These are phyloP conservation scores for Netelia inedita DNA, from an alignment of 2,888 invertebrate genomes.

Conservation along the genomic window DNA sequence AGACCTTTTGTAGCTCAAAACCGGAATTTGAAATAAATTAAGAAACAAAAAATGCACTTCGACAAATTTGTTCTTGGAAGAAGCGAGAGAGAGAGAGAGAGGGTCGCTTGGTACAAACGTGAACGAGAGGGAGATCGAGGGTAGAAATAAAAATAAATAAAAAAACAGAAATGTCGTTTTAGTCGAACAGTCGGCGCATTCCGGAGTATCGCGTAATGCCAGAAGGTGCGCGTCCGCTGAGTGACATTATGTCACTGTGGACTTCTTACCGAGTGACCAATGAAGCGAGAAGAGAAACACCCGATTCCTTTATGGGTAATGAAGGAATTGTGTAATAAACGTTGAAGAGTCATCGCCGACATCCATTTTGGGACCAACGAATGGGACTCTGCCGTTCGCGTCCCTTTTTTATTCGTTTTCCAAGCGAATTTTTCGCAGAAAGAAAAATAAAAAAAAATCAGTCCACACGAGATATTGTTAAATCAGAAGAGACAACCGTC, in stretches of 20 bases:
- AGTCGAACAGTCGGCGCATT: constrained; percentile 29
- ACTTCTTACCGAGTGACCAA: constrained; percentile 44
- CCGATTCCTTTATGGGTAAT: constrained; percentile 40
- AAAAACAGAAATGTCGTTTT: constrained; percentile 10
- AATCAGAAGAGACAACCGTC: no score
- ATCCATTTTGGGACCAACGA: no score
- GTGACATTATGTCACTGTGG: constrained; percentile 46
- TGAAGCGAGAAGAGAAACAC: constrained; percentile 41
- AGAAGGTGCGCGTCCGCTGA: constrained; percentile 31
- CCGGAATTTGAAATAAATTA: neutral
- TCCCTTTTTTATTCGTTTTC: no score
- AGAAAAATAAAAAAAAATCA: no score
- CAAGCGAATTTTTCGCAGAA: no score
- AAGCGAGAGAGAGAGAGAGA: neutral
- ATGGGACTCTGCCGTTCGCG: no score
- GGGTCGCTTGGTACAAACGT: neutral
- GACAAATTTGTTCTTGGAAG: constrained; percentile 3
- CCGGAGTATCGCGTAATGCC: constrained; percentile 57
- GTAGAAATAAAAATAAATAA: constrained; percentile 14
- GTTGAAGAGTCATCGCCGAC: neutral
- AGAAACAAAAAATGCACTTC: neutral
- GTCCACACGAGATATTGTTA: no score
- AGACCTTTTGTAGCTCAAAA: neutral
- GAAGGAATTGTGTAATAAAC: constrained; percentile 9
- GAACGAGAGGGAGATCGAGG: neutral